Evolutionary conservation across 2,797 vertebrate species (phyloP).

Genomic region (Muraenolepis orangiensis): DNA sequence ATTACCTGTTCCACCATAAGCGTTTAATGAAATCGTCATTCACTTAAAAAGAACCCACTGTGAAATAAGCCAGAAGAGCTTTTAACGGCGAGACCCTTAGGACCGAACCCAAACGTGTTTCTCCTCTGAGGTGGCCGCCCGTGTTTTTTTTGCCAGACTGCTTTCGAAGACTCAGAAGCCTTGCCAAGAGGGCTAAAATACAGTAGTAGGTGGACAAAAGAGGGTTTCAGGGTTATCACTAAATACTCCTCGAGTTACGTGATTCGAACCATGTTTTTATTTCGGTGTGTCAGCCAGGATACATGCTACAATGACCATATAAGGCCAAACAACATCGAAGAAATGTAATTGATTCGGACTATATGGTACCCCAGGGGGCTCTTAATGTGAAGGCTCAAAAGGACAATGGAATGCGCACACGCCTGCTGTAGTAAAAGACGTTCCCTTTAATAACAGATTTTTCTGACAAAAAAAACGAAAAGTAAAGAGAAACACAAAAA

Average conservation of each 20-base stretch:
- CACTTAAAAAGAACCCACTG: slow-evolving; percentile 13
- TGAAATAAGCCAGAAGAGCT: slow-evolving; percentile 27
- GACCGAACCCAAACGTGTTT: slow-evolving; percentile 28
- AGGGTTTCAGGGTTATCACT: slow-evolving; percentile 51
- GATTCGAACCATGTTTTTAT: slow-evolving; percentile 20
- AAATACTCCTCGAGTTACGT: slow-evolving; percentile 38
- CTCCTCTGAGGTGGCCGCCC: slow-evolving; percentile 15
- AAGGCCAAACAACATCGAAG: slow-evolving; percentile 42
- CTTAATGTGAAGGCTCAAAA: slow-evolving; percentile 22
- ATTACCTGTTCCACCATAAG: slow-evolving; percentile 35
- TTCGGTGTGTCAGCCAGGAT: slow-evolving; percentile 22
- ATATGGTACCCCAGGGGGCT: slow-evolving; percentile 5
- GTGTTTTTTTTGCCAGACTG: slow-evolving; percentile 36
- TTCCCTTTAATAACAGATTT: slow-evolving; percentile 70
- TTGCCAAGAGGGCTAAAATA: slow-evolving; percentile 56
- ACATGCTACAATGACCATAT: slow-evolving; percentile 40
- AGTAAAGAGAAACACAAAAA: slow-evolving; percentile 53
- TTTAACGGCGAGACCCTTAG: neutral
- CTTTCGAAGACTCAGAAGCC: slow-evolving; percentile 33
- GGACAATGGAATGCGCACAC: slow-evolving; percentile 36
- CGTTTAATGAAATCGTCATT: slow-evolving; percentile 20
- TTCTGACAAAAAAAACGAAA: slow-evolving; percentile 57
- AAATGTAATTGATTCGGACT: neutral
- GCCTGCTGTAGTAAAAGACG: slow-evolving; percentile 63
- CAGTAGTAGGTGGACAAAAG: slow-evolving; percentile 45